Percentiles rank a stretch among this genome's conserved stretches.
These are phyloP conservation scores for Propithecus deckenii DNA, from an alignment of 2,797 vertebrate genomes.

Conservation along the genomic window DNA sequence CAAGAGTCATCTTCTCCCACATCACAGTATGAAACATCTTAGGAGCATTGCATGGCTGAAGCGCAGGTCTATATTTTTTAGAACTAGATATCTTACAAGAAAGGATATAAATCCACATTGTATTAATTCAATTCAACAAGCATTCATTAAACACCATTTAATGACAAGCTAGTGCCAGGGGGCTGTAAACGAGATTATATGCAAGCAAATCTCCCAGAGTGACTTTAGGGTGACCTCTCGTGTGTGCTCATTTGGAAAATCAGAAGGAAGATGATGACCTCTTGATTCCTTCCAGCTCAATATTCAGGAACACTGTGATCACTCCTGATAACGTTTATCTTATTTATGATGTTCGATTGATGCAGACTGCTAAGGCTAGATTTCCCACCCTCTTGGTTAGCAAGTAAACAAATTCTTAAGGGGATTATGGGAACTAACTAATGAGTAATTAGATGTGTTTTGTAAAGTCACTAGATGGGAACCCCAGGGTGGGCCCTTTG, in stretches of 20 bases:
- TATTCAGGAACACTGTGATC: not conserved
- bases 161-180: not conserved
- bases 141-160: not conserved
- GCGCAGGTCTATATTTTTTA: not conserved
- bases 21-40: not conserved
- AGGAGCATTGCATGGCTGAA: not conserved
- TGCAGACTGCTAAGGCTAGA: not conserved
- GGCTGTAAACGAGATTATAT: not conserved
- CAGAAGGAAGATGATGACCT: not conserved
- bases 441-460: conserved; percentile 27
- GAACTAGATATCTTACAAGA: not conserved
- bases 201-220: not conserved
- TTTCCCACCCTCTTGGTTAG: not conserved
- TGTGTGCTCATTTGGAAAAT: not conserved
- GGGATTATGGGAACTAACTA: not conserved
- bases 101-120: not conserved
- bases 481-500: conserved; percentile 17
- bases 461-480: conserved; percentile 45
- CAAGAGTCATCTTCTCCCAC: not conserved
- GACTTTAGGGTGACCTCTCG: not conserved
- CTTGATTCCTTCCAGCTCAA: not conserved
- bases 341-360: not conserved
- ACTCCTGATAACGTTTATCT: not conserved
- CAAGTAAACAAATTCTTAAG: conserved; percentile 33
- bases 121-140: not conserved